These are phyloP conservation scores for Dryadula phaetusa DNA, from an alignment of 2,888 invertebrate genomes.

Conservation along the genomic window DNA sequence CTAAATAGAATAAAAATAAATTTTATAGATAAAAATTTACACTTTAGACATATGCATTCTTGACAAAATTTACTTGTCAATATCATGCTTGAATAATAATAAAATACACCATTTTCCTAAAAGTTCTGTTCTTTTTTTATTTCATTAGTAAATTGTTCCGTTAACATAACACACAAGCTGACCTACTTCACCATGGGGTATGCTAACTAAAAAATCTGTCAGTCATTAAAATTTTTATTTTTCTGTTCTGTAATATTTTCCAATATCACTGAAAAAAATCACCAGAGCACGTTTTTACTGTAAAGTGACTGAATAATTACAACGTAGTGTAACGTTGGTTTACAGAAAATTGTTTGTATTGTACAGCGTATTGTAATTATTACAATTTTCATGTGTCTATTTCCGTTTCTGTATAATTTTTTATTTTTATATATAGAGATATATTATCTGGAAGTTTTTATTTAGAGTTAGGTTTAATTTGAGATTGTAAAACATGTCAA, in stretches of 20 bases:
- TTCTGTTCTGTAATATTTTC: background rate
- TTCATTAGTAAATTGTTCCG: background rate
- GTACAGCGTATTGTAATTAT: slow-evolving; percentile 3
- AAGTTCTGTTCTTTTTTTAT: too few species aligned
- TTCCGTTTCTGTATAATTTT: background rate
- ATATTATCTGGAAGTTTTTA: background rate
- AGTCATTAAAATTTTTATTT: background rate
- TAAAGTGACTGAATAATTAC: slow-evolving; percentile 10
- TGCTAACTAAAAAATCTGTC: background rate
- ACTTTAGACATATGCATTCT: too few species aligned
- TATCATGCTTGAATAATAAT: too few species aligned
- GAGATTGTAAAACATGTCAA: background rate
- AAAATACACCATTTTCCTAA: too few species aligned
- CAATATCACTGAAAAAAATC: background rate
- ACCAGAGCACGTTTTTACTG: background rate
- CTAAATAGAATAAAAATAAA: too few species aligned
- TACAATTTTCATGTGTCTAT: background rate
- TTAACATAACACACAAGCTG: background rate
- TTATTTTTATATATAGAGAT: background rate
- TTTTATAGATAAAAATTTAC: too few species aligned
- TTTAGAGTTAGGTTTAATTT: background rate
- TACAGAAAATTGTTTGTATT: background rate
- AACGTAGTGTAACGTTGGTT: slow-evolving; percentile 6
- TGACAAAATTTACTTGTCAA: too few species aligned
- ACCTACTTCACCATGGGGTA: background rate